A percentile compares a stretch with the other conserved stretches of the same genome.
phyloP scores from a whole-genome alignment of 2,888 invertebrate genomes.

The Plagodis dolabraria region DNA sequence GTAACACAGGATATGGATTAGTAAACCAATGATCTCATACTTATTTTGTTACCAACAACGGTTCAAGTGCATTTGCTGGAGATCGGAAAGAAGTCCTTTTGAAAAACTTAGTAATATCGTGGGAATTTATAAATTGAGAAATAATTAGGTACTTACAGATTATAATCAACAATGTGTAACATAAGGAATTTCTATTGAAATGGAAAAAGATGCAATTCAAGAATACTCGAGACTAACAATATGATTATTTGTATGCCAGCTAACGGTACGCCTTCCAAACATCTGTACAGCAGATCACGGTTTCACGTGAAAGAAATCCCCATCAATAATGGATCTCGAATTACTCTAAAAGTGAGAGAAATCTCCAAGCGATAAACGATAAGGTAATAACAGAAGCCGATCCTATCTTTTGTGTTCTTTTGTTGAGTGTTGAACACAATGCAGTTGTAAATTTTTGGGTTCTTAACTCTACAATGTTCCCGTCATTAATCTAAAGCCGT shows the following conservation, averaged over 20 bases:
- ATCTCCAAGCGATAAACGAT: constrained; percentile 75
- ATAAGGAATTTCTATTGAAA: constrained; percentile 15
- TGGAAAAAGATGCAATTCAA: constrained; percentile 40
- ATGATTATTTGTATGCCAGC: constrained; percentile 61
- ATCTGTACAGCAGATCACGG: constrained; percentile 65
- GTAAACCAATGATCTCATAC: constrained; percentile 32
- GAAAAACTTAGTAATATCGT: constrained; percentile 32
- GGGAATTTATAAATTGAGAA: constrained; percentile 44
- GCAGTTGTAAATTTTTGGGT: constrained; percentile 84
- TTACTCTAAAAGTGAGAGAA: constrained; percentile 79
- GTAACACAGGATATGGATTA: constrained; percentile 29
- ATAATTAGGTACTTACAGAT: constrained; percentile 46
- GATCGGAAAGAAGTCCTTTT: constrained; percentile 44
- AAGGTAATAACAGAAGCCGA: constrained; percentile 83
- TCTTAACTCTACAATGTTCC: constrained; percentile 82
- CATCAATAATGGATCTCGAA: constrained; percentile 71
- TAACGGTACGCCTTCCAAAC: constrained; percentile 79
- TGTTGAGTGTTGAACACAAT: constrained; percentile 71
- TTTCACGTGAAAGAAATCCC: constrained; percentile 57
- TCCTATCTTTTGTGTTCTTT: constrained; percentile 78
- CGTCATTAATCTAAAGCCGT: constrained; percentile 81
- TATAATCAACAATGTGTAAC: constrained; percentile 38
- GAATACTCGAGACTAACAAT: constrained; percentile 45
- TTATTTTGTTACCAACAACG: constrained; percentile 16
- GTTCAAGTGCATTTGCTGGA: constrained; percentile 5